These are phyloP conservation scores for Ashinkailepas kermadecensis DNA, from an alignment of 2,888 invertebrate genomes.

Conservation along the genomic window DNA sequence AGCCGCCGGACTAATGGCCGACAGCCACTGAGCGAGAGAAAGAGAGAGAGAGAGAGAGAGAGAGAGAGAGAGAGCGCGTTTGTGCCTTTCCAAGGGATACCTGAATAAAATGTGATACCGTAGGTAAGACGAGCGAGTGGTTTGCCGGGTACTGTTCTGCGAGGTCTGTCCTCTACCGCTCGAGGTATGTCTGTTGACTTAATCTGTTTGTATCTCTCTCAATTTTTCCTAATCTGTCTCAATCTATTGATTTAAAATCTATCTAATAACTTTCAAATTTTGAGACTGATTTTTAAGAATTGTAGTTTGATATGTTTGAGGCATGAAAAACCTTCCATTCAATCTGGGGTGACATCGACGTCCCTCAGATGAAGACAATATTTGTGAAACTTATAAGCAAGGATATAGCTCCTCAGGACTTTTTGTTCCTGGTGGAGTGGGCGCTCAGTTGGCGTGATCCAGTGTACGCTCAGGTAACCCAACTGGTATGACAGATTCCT, in stretches of 20 bases:
- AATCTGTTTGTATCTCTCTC: not conserved
- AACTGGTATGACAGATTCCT: too few relatives aligned
- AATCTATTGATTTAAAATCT: not conserved
- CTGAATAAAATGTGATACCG: slow-evolving; percentile 21
- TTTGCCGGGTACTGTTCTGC: not conserved
- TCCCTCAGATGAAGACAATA: too few relatives aligned
- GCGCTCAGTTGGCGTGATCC: too few relatives aligned
- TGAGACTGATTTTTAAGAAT: not conserved
- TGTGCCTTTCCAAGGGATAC: slow-evolving; percentile 20
- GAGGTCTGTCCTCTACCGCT: not conserved
- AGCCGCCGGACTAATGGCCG: not conserved
- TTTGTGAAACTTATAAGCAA: too few relatives aligned
- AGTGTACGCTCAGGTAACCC: too few relatives aligned
- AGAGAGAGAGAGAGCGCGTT: not conserved
- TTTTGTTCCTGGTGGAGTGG: too few relatives aligned
- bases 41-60: not conserved
- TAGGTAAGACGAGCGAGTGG: not conserved
- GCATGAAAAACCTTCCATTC: too few relatives aligned
- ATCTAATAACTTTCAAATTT: not conserved
- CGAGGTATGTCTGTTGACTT: not conserved
- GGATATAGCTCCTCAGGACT: too few relatives aligned
- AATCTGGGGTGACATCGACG: too few relatives aligned
- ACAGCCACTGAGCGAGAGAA: not conserved
- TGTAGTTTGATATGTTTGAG: not conserved
- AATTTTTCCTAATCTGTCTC: not conserved